Conservation (phyloP, 2,113 vertebrate species). For the Lucifuga dentata region DNA sequence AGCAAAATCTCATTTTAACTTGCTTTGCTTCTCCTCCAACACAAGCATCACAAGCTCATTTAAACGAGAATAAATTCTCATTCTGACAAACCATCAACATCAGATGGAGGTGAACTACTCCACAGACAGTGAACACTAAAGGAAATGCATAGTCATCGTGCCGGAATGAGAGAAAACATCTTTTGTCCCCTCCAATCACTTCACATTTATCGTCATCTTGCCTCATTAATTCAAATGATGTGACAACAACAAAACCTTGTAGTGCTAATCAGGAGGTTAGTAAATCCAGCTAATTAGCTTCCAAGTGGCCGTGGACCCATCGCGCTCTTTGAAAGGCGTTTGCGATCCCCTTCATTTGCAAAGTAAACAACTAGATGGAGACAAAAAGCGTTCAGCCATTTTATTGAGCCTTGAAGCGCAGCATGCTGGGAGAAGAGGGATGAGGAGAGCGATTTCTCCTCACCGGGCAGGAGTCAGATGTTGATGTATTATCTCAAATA, state of each 20-base stretch:
- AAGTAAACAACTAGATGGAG: conserved; percentile 43
- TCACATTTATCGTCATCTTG: conserved; percentile 44
- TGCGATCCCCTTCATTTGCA: conserved; percentile 39
- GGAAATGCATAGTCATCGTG: conserved; percentile 15
- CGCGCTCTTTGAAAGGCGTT: conserved; percentile 21
- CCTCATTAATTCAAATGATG: conserved; percentile 64
- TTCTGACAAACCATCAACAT: conserved; percentile 6
- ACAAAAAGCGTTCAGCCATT: conserved; percentile 26
- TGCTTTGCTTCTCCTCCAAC: not conserved
- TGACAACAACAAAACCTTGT: conserved; percentile 48
- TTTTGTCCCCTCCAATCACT: conserved; percentile 25
- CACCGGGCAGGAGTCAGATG: conserved; percentile 13
- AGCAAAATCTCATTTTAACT: conserved; percentile 13
- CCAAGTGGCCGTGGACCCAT: conserved; percentile 42
- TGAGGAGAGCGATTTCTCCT: conserved; percentile 19
- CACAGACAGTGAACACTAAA: conserved; percentile 6
- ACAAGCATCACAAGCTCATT: no score
- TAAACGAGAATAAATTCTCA: no score
- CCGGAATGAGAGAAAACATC: conserved; percentile 2
- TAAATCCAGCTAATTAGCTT: conserved; percentile 67
- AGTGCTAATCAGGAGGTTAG: conserved; percentile 63
- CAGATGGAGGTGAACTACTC: conserved; percentile 15
- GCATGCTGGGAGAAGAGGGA: not conserved
- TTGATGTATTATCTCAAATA: conserved; percentile 27
- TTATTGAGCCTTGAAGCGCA: conserved; percentile 19